Percentiles rank a stretch among this genome's conserved stretches.
Evolutionary conservation across 1,140 invertebrate genomes (phyloP).

Genomic region (Drosophila arizonae): DNA sequence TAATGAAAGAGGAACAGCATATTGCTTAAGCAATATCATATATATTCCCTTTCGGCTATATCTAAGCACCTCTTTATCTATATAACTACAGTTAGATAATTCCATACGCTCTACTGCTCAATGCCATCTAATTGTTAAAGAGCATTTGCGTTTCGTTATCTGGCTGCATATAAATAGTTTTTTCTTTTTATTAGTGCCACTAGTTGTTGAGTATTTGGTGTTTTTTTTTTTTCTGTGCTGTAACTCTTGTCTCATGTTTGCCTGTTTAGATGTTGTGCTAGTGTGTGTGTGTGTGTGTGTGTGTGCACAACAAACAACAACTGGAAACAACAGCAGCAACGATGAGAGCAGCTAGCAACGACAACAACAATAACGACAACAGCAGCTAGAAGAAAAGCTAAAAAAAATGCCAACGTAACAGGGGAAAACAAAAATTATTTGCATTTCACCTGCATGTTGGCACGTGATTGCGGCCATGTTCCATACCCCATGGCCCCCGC

Average conservation of each 20-base stretch:
- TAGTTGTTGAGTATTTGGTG: constrained; percentile 25
- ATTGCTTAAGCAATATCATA: too few species aligned
- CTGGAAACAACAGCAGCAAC: constrained; percentile 33
- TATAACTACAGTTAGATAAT: neutral
- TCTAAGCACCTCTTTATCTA: neutral
- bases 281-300: constrained; percentile 7
- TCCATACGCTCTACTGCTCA: neutral
- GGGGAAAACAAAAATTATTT: constrained; percentile 79
- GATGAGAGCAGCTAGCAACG: constrained; percentile 28
- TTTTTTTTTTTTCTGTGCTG: constrained; percentile 11
- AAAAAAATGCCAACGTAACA: constrained; percentile 51
- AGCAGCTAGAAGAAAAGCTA: constrained; percentile 20
- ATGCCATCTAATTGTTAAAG: neutral
- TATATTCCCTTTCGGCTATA: neutral
- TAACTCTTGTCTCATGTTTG: constrained; percentile 51
- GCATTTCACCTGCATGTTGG: constrained; percentile 78
- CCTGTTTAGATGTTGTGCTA: constrained; percentile 58
- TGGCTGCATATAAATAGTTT: constrained; percentile 6
- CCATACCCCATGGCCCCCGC: neutral
- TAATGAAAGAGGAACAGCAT: too few species aligned
- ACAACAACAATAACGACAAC: constrained; percentile 18
- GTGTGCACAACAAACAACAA: constrained; percentile 36
- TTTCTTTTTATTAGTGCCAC: constrained; percentile 10
- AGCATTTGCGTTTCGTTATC: constrained; percentile 26
- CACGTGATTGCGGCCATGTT: constrained; percentile 71